Base-by-base conservation (phyloP, 2,797 vertebrate genomes). In the Sparus aurata region DNA sequence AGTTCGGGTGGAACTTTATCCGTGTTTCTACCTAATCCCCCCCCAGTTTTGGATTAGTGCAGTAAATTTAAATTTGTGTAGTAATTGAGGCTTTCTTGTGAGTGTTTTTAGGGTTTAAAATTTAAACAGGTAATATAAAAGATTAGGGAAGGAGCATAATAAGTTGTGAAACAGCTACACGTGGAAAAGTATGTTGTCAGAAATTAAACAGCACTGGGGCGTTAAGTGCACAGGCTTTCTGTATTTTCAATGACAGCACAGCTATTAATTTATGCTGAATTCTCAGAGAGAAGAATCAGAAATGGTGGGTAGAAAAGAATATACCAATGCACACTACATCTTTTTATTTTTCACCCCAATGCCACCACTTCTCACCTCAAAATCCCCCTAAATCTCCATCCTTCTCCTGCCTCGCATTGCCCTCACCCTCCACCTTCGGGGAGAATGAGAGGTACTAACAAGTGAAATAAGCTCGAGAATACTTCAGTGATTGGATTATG, bases 401-500 rank as follows among this genome's bases (percentile, higher is more conserved):
- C 45, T 11, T n/a, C 47, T 71, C 54, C 43, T 1, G 1, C 65
- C 62, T 66, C 25, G 23, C 12, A 0, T 41, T 58, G 2, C 25
- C 61, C 38, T 79, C 71, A 20, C 54, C 65, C 52, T 20, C 47
- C 54, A 20, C 46, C 64, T 69, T 69, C n/a, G 34, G 4, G 11
- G 23, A 61, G 41, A 85, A 74, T 67, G 60, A 84, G 55, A 85
- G 68, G 55, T 27, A 67, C 83, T 68, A 86, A 89, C 80, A 73
- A 78, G 84, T 69, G 41, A 85, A 88, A 87, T 80, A 76, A 83
- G 85, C 79, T 52, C 0, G 6, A 69, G 73, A 83, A 85, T 82
- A 77, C 83, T 71, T 75, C 64, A 82, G 84, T 72, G 85, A 90
- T 83, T 89, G 83, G 82, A 87, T 92, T 86, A 87, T 59, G 58